A percentile compares a stretch with the other conserved stretches of the same genome.
Conservation (phyloP, 2,888 invertebrate species). For the Synanthedon vespiformis region DNA sequence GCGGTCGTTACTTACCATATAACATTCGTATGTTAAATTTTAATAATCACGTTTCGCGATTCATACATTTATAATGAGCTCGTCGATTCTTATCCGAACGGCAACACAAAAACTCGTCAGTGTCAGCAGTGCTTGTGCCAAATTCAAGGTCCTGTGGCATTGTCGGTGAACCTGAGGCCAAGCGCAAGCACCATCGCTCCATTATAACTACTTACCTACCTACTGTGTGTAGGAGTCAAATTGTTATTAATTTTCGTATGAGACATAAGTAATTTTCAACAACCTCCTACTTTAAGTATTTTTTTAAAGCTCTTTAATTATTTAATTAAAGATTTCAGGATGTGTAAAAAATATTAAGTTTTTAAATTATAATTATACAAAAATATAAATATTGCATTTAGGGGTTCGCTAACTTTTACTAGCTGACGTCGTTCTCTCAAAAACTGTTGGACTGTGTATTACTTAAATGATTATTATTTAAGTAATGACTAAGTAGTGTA, state of each 20-base stretch:
- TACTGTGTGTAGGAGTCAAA: neutral
- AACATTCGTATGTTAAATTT: conserved; percentile 13
- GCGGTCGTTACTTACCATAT: neutral
- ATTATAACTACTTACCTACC: neutral
- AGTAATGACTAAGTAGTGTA: too few relatives aligned
- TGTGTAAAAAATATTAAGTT: too few relatives aligned
- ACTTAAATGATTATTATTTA: too few relatives aligned
- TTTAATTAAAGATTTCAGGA: too few relatives aligned
- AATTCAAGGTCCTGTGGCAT: conserved; percentile 24
- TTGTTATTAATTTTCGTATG: neutral
- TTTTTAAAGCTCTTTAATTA: too few relatives aligned
- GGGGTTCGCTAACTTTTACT: too few relatives aligned
- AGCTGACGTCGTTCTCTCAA: too few relatives aligned
- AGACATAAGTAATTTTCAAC: too few relatives aligned
- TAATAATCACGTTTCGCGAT: conserved; percentile 40
- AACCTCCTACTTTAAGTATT: too few relatives aligned
- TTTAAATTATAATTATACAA: too few relatives aligned
- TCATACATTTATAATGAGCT: conserved; percentile 42
- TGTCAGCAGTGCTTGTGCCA: conserved; percentile 31
- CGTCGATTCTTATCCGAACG: conserved; percentile 38
- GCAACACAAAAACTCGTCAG: conserved; percentile 44
- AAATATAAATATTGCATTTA: too few relatives aligned
- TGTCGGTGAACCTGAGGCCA: conserved; percentile 25
- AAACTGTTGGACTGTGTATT: too few relatives aligned
- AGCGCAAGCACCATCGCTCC: neutral